phyloP scores from a whole-genome alignment of 2,888 invertebrate genomes.

The Tinea trinotella region DNA sequence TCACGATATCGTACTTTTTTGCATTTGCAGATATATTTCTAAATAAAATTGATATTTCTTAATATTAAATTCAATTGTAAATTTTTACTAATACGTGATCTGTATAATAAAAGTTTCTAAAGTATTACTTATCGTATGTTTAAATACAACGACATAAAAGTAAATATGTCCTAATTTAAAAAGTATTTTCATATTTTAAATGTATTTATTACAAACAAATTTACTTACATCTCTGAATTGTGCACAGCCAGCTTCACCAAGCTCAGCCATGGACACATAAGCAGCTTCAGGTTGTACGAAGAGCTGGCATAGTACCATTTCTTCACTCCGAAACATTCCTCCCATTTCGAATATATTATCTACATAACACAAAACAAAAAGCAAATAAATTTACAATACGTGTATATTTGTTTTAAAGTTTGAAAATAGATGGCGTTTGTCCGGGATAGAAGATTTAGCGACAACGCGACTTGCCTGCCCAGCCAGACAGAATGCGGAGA shows the following conservation, averaged over 20 bases:
- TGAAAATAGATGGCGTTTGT: conserved; percentile 6
- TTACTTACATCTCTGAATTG: conserved; percentile 82
- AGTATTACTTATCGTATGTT: too few species aligned
- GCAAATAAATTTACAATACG: neutral
- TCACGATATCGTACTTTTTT: too few species aligned
- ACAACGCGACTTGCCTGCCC: conserved; percentile 33
- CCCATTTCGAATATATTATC: conserved; percentile 37
- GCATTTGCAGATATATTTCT: too few species aligned
- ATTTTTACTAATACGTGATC: too few species aligned
- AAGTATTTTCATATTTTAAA: too few species aligned
- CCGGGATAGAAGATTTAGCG: conserved; percentile 3
- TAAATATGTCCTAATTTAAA: too few species aligned
- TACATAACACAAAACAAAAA: neutral
- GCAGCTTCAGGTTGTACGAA: conserved; percentile 81
- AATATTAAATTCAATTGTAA: too few species aligned
- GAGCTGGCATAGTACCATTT: conserved; percentile 80
- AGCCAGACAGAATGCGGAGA: conserved; percentile 35
- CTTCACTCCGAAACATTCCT: conserved; percentile 76
- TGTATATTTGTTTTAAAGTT: too few species aligned
- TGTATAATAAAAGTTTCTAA: too few species aligned
- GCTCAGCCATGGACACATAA: conserved; percentile 78
- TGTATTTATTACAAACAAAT: too few species aligned
- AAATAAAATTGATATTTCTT: too few species aligned
- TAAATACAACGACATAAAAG: too few species aligned
- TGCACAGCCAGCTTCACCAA: conserved; percentile 79